Evolutionary conservation across 2,113 vertebrate genomes (phyloP), one percentile per base, ranked within the genome.

Genomic region (Elaphurus davidianus): DNA sequence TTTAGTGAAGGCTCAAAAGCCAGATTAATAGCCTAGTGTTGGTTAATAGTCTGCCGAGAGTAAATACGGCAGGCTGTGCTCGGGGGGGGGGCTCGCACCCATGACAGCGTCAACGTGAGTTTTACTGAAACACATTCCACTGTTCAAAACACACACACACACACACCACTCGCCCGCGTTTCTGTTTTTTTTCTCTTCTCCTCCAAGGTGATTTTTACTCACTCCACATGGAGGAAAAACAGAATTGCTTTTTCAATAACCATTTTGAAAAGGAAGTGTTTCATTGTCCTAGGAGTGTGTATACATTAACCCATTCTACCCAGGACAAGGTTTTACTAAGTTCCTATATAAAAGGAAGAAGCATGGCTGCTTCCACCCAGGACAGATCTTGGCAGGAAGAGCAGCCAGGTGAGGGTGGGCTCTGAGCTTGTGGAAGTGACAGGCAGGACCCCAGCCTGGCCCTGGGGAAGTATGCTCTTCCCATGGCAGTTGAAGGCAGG

Each of bases 21-120:
- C 99, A 99, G 99, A 99, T 99, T 99, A 99, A 99, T 99, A 99
- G 99, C 98, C 99, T 99, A 95, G 99, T 99, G 99, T 99, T 99
- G 99, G 99, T 99, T 99, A 99, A 99, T 99, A 99, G 99, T 99
- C 99, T 99, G 97, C 99, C 45, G 99, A 99, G 99, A 99, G 98
- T 99, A 99, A 99, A 99, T 99, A 99, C 95, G 94, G 98, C 98
- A 98, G 98, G 98, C 98, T 99, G 99, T 98, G 98, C 97, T 97
- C 90, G 57, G 82, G 97, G 74, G 98, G 92, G 67, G 86, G n/a
- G n/a, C n/a, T n/a, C n/a, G 13, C 89, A 36, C 60, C 90, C 3
- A 6, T 2, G 82, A 36, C 95, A 52, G 76, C 81, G 25, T 87
- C 90, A 89, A 76, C 6, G 23, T 17, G 55, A 98, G 93, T 98